These are phyloP conservation scores for Plecturocebus donacophilus DNA, from an alignment of 2,113 vertebrate genomes.

Conservation along the genomic window DNA sequence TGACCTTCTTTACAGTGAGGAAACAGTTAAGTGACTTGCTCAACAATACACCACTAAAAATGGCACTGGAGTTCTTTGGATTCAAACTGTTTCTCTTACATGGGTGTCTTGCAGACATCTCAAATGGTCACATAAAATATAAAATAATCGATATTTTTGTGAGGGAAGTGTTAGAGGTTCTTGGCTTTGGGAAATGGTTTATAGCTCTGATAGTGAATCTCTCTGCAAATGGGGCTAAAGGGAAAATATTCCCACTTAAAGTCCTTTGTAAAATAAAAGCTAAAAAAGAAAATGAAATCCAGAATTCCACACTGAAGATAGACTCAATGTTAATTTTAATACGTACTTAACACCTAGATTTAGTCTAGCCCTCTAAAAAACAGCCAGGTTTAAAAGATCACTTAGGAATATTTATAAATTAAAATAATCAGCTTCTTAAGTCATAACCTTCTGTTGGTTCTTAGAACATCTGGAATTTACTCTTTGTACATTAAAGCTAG, in stretches of 20 bases:
- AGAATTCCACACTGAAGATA: not conserved
- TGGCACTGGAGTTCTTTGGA: not conserved
- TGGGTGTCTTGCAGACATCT: not conserved
- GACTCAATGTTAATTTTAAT: not conserved
- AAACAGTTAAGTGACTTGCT: not conserved
- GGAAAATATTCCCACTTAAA: not conserved
- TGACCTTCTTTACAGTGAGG: not conserved
- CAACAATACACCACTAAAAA: not conserved
- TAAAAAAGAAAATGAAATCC: not conserved
- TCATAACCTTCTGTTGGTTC: not conserved
- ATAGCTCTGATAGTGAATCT: not conserved
- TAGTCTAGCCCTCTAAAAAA: not conserved
- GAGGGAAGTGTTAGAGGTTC: not conserved
- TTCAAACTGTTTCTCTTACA: not conserved
- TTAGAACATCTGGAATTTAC: slow-evolving; percentile 12
- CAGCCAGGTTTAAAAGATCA: not conserved
- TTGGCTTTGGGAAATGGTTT: not conserved
- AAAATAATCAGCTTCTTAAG: not conserved
- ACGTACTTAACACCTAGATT: not conserved
- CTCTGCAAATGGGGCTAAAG: not conserved
- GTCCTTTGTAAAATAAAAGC: slow-evolving; percentile 19
- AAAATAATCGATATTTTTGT: not conserved
- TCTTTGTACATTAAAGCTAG: not conserved
- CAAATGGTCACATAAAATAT: not conserved
- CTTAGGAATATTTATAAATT: not conserved